Evolutionary conservation across 1,140 invertebrate species (phyloP).

Genomic region (Adelges cooleyi): DNA sequence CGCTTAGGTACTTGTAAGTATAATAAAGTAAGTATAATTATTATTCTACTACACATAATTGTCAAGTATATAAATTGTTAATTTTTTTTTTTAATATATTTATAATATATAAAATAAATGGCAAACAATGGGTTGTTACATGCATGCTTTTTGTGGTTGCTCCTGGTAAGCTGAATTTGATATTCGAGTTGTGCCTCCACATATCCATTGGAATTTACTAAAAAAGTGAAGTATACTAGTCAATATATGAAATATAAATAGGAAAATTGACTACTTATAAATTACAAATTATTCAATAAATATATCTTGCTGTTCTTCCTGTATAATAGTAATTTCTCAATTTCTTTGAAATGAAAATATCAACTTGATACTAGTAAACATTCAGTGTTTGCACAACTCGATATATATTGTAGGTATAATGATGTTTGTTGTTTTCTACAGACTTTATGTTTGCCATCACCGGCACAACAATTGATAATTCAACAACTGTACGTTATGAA

Average conservation of each 20-base stretch:
- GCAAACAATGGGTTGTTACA: constrained; percentile 1
- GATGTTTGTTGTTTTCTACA: constrained; percentile 14
- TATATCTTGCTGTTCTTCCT: too few species aligned
- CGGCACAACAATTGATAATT: constrained; percentile 2
- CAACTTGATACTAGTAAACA: too few species aligned
- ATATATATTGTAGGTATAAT: constrained; percentile 6
- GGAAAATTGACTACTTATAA: too few species aligned
- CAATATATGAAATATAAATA: too few species aligned
- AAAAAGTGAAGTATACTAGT: too few species aligned
- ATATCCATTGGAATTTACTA: not conserved
- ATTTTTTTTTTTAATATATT: not conserved
- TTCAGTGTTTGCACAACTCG: constrained; percentile 8
- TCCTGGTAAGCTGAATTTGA: not conserved
- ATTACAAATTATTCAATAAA: too few species aligned
- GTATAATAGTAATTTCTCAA: too few species aligned
- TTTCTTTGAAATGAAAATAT: too few species aligned
- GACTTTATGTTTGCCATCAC: constrained; percentile 28
- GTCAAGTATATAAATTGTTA: not conserved
- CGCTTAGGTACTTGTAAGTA: constrained; percentile 12
- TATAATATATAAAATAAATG: not conserved
- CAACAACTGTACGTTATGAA: constrained; percentile 25
- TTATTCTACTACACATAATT: not conserved
- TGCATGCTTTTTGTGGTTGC: constrained; percentile 28
- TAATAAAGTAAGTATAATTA: constrained; percentile 20
- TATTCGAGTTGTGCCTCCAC: constrained; percentile 19